These are phyloP conservation scores for Oophaga sylvatica DNA, from an alignment of 2,797 vertebrate genomes.

Conservation along the genomic window DNA sequence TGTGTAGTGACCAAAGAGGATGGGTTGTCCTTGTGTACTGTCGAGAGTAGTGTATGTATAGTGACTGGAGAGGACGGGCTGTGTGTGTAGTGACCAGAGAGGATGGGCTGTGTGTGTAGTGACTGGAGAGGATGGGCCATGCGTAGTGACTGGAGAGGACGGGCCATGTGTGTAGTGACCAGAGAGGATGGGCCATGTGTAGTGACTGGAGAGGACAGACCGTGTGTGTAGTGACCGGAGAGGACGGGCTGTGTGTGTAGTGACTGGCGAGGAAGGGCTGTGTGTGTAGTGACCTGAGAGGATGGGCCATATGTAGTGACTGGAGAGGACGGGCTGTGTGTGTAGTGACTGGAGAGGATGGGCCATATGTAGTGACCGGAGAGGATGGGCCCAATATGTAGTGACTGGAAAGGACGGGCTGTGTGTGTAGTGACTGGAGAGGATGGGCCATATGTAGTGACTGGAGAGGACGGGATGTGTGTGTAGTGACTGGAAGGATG, in stretches of 20 bases:
- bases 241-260: neutral
- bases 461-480: neutral
- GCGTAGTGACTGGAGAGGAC: slow-evolving; percentile 4
- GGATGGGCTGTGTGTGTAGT: neutral
- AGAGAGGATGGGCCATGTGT: neutral
- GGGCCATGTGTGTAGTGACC: neutral
- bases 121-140: neutral
- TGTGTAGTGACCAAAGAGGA: slow-evolving; percentile 17
- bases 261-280: neutral
- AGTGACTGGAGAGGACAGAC: neutral
- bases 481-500: neutral
- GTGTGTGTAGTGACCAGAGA: neutral
- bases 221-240: neutral
- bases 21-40: neutral
- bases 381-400: neutral
- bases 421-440: neutral
- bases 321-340: neutral
- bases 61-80: neutral
- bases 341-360: neutral
- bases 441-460: neutral
- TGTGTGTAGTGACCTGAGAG: neutral
- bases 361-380: neutral
- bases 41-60: neutral
- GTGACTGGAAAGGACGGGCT: neutral
- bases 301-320: neutral